Base-by-base conservation (phyloP, 2,888 invertebrate genomes). In the Gerris lacustris region DNA sequence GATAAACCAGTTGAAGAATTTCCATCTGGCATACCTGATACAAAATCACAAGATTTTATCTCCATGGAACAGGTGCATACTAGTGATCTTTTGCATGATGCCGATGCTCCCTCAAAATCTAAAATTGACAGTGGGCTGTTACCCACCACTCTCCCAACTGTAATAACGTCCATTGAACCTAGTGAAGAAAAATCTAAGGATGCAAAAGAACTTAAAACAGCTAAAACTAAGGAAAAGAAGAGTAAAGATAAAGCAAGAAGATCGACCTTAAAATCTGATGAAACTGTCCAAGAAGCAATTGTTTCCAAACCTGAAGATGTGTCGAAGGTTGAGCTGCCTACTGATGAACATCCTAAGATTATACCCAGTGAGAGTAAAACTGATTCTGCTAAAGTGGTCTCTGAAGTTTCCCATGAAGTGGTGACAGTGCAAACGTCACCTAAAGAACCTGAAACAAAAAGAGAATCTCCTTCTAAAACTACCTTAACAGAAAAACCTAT, bases 361-460 rank as follows among this genome's bases (percentile, higher is more conserved):
- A 74, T 75, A 5, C 76, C 77, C 17, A 76, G 76, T n/a, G 63
- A 45, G 64, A 70, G 68, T 67, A 63, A 67, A 18, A 7, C 67
- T 18, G 70, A 70, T 62, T 70, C 70, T 66, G 45, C 70, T 62
- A 62, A 70, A 63, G 5, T 7, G n/a, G 70, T 70, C 17, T 63
- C 63, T 45, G 63, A 68, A 6, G 63, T 68, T 31, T 31, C 31
- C 31, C 70, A 73, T 44, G 66, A 73, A 7, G 71, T 74, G 18
- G 72, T 74, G 9, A 82, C 83, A 11, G 79, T 84, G 43, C 86
- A 87, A 79, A 87, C 87, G 5, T 86, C 86, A 11, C 86, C 86
- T 5, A 84, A 85, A 77, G 70, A 67, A 55, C 44, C 31, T 31
- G 31, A 31, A 31, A 31, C 31, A 31, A 31, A 31, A 31, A 31